Conservation (phyloP, 2,113 vertebrate genomes). For the Pagrus major region DNA sequence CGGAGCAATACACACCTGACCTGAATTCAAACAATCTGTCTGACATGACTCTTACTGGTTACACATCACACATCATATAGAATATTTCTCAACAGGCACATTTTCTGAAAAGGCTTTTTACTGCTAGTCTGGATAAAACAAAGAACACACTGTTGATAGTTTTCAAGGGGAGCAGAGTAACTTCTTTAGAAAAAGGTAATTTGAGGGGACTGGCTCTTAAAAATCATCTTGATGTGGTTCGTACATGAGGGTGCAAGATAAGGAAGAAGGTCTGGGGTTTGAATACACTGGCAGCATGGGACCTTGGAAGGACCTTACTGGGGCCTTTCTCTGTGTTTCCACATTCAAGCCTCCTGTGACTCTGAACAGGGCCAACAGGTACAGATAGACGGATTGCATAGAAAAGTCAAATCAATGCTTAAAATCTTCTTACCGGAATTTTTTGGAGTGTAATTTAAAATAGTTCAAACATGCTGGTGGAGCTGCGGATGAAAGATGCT, state of each 20-base stretch:
- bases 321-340: no score
- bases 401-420: not conserved
- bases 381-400: not conserved
- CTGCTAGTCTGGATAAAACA: no score
- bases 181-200: not conserved
- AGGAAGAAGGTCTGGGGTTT: no score
- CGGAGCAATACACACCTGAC: no score
- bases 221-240: not conserved
- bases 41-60: no score
- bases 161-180: not conserved
- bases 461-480: not conserved
- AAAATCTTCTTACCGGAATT: not conserved
- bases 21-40: no score
- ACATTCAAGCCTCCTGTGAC: not conserved
- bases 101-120: no score
- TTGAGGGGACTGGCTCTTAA: not conserved
- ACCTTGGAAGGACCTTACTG: not conserved
- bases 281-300: no score
- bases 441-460: not conserved
- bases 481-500: constrained; percentile 17
- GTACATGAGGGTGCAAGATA: no score
- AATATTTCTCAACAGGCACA: no score
- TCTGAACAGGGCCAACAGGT: not conserved
- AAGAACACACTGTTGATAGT: not conserved
- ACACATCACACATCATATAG: no score